A percentile compares a stretch with the other conserved stretches of the same genome.
Evolutionary conservation across 1,140 invertebrate genomes (phyloP).

Genomic region (Himalopsyche phryganea): DNA sequence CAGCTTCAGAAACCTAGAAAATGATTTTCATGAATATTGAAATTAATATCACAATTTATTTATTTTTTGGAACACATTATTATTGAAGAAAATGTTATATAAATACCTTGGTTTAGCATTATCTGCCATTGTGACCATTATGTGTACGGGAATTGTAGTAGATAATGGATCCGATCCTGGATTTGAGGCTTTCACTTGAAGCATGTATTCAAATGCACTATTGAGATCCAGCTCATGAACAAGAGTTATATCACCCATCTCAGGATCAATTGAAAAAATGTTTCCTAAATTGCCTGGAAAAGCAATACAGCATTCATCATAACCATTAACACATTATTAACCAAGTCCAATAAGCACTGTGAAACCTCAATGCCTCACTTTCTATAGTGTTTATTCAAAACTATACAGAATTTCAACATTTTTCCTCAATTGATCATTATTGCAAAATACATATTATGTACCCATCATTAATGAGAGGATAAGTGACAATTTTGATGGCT

Average conservation of each 20-base stretch:
- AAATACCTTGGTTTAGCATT: conserved; percentile 67
- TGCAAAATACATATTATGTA: too few relatives aligned
- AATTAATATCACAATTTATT: too few relatives aligned
- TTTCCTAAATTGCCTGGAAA: conserved; percentile 72
- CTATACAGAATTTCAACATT: too few relatives aligned
- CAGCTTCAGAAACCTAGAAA: conserved; percentile 24
- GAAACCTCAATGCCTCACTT: too few relatives aligned
- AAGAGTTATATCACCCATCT: conserved; percentile 68
- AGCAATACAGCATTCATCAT: too few relatives aligned
- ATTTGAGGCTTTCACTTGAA: conserved; percentile 75
- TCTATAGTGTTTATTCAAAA: too few relatives aligned
- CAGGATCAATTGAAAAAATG: conserved; percentile 70
- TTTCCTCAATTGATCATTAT: too few relatives aligned
- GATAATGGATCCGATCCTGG: conserved; percentile 69
- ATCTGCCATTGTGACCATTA: conserved; percentile 81
- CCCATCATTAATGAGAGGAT: too few relatives aligned
- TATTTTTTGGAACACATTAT: neutral
- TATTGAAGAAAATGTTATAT: neutral
- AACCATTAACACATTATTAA: too few relatives aligned
- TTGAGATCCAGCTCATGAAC: conserved; percentile 67
- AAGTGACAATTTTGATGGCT: too few relatives aligned
- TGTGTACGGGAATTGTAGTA: conserved; percentile 73
- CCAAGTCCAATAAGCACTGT: too few relatives aligned
- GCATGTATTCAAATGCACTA: conserved; percentile 67
- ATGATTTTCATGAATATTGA: too few relatives aligned